phyloP scores from a whole-genome alignment of 2,113 vertebrate species.

The Tamias sibiricus region DNA sequence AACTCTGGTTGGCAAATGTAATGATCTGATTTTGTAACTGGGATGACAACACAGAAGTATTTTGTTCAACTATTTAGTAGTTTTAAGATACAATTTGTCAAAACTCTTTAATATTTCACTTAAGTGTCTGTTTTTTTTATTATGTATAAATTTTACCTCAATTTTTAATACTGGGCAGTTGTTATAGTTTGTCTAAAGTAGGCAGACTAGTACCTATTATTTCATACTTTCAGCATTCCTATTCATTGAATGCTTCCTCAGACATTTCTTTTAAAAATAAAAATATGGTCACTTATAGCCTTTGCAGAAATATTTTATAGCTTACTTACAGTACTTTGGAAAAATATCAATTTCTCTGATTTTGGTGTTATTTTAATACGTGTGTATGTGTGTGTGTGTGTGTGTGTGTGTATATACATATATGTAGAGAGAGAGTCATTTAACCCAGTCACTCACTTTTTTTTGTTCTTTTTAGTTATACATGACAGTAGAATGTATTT shows the following conservation, averaged over 20 bases:
- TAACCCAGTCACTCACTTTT: too few species aligned
- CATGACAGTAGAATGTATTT: too few species aligned
- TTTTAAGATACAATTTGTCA: slow-evolving; percentile 49
- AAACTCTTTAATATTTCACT: not conserved
- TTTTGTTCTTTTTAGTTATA: too few species aligned
- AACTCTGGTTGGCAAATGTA: not conserved
- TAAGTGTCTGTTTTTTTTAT: slow-evolving; percentile 21
- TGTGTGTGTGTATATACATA: too few species aligned
- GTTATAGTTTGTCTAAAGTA: not conserved
- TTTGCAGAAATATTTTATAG: too few species aligned
- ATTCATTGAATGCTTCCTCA: not conserved
- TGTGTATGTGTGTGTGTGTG: too few species aligned
- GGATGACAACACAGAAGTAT: not conserved
- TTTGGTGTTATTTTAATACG: too few species aligned
- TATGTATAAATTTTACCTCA: slow-evolving; percentile 21
- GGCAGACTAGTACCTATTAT: not conserved
- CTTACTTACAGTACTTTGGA: too few species aligned
- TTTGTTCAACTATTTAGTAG: slow-evolving; percentile 13
- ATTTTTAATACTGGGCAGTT: slow-evolving; percentile 21
- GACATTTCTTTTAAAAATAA: not conserved
- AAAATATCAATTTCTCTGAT: too few species aligned
- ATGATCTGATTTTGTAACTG: not conserved
- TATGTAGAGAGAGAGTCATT: too few species aligned
- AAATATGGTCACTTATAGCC: too few species aligned
- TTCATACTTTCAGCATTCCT: not conserved